Evolutionary conservation across 1,140 invertebrate species (phyloP), one percentile per base, ranked within the genome.

Genomic region (Sycophaga agraensis): DNA sequence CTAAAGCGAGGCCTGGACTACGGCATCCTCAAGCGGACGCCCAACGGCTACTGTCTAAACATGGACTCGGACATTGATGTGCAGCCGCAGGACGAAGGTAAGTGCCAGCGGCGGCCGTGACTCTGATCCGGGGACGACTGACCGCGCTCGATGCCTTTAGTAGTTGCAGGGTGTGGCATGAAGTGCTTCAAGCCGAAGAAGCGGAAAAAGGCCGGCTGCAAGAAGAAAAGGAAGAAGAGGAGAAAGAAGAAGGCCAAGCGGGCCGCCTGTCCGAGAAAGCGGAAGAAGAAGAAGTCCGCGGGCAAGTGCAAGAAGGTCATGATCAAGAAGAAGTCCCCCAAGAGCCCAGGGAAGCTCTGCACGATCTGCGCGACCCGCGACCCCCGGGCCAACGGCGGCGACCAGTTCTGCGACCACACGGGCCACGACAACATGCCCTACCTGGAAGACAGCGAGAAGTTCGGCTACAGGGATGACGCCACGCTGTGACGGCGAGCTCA

Each of bases 1-100:
- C 26, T 80, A 40, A 77, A 77, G 53, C 74, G 77, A 0, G 78
- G 76, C 2, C 22, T 78, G 8, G 73, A 78, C 0, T 76, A 75
- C 53, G 78, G 77, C 4, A 76, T 77, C 5, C 49, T 80, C 35
- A 76, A 73, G 37, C 64, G 59, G 21, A 59, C 48, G 0, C 65
- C 64, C n/a, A 68, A 68, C 17, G 68, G 73, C 40, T 80, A 79
- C 26, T 69, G 61, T 3, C 43, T 80, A 34, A 77, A 73, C 62
- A 68, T 59, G 0, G 72, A 73, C 24, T 63, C 24, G 46, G 19
- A 63, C 28, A 19, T 60, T 39, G 16, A 42, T 24, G 39, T 46
- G 0, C 62, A 49, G 14, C 8, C 66, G 1, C 66, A 43, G 64
- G 65, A 31, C 53, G 59, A 2, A 37, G n/a, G n/a, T n/a, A n/a